Base-by-base conservation (phyloP, 2,797 vertebrate species). In the Characodon lateralis region DNA sequence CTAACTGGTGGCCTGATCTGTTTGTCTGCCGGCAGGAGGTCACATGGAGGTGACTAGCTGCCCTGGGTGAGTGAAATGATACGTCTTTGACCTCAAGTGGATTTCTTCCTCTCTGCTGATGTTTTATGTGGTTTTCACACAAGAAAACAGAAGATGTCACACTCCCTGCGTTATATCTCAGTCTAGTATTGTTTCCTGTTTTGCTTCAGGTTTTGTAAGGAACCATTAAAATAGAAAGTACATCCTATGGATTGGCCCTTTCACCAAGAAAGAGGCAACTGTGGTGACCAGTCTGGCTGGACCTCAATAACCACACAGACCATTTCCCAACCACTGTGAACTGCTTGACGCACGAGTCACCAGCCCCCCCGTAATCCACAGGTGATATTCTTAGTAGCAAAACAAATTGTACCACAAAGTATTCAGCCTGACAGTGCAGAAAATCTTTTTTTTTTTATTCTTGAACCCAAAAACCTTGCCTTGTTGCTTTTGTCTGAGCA, bases 371-470 rank as follows among this genome's bases (percentile, higher is more conserved):
- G 82, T 77, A 77, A 75, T 84, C 86, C 85, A 35, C 85, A 90
- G 89, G 88, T 87, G 71, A 90, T 93, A 89, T 94, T 94, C 89
- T 89, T 88, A 95, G 89, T 83, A 77, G 58, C 8, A 78, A 84
- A 78, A 87, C 78, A 90, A 88, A 89, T 93, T 83, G 87, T 79
- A 82, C 76, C 77, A 80, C 76, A 89, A 91, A 93, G 89, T 59
- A 89, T 92, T 89, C 85, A 82, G 77, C 63, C 70, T 81, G 26
- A 83, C 77, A 85, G 73, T 58, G 1, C 48, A 89, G 22, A 35
- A 8, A 22, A 3, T 58, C 14, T 59, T 7, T 46, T 20, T 46
- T 20, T 48, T 51, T 7, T 63, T 71, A 35, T 7, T 51, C 39
- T 48, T 31, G 28, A 24, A 63, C 63, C 56, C 68, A 50, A 26